phyloP scores from a whole-genome alignment of 2,797 vertebrate species.

The Premnoplex brunnescens region DNA sequence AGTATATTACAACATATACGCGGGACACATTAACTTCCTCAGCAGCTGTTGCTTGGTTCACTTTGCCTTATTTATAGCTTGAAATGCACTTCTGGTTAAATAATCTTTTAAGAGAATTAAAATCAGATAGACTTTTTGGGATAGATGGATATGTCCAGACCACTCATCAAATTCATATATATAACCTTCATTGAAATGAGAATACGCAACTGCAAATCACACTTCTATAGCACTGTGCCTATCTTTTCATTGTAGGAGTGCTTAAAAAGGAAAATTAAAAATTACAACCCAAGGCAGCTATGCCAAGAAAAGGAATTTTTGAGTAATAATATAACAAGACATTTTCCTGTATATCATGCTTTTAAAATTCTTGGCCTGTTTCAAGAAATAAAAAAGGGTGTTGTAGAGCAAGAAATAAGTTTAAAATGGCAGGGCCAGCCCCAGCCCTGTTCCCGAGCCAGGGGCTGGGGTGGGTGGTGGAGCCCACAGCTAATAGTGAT shows the following conservation, averaged over 20 bases:
- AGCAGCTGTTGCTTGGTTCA: constrained; percentile 50
- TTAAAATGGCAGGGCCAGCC: background rate
- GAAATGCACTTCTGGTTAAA: constrained; percentile 40
- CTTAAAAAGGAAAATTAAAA: constrained; percentile 31
- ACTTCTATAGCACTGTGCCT: background rate
- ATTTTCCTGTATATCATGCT: background rate
- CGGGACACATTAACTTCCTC: constrained; percentile 55
- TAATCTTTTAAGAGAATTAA: constrained; percentile 52
- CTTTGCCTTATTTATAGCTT: constrained; percentile 32
- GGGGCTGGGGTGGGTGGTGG: background rate
- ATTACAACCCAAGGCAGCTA: background rate
- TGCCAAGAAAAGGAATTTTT: background rate
- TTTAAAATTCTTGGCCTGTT: background rate
- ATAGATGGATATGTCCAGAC: background rate
- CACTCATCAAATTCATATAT: background rate
- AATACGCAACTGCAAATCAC: background rate
- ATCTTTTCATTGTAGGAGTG: background rate
- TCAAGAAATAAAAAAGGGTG: background rate
- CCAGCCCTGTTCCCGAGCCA: accelerated
- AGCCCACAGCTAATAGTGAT: background rate
- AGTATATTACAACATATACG: background rate
- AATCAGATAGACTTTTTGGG: constrained; percentile 33
- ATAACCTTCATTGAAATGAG: constrained; percentile 15
- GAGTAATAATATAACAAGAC: background rate
- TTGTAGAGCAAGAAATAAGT: background rate